These are phyloP conservation scores for Agonopterix heracliana DNA, from an alignment of 2,888 invertebrate genomes.

Conservation along the genomic window DNA sequence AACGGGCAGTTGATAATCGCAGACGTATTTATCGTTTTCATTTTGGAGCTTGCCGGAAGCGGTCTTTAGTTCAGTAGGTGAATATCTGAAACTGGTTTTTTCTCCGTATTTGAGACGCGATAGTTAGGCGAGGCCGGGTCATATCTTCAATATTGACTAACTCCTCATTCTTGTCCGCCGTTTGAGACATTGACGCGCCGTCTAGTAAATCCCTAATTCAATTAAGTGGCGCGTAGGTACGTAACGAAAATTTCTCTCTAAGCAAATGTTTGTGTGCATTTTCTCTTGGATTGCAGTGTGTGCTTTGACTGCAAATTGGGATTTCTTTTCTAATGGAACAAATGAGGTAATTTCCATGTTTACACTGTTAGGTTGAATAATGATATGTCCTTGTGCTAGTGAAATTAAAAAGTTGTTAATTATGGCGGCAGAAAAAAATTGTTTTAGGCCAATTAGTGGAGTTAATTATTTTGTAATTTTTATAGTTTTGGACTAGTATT, in stretches of 20 bases:
- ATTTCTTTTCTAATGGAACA: constrained; percentile 8
- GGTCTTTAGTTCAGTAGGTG: constrained; percentile 61
- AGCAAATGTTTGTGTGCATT: constrained; percentile 30
- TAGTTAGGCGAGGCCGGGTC: constrained; percentile 36
- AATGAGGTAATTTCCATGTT: constrained; percentile 11
- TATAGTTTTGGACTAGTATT: constrained; percentile 15
- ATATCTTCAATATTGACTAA: constrained; percentile 43
- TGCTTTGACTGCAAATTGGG: constrained; percentile 22
- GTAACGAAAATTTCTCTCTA: constrained; percentile 16
- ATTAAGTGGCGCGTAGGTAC: constrained; percentile 35
- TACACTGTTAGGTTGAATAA: not conserved
- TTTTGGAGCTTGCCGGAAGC: constrained; percentile 42
- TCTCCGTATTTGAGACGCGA: constrained; percentile 30
- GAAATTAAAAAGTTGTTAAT: no score
- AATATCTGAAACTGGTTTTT: constrained; percentile 58
- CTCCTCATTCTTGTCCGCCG: constrained; percentile 27
- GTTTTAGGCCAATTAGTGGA: not conserved
- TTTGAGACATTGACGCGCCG: constrained; percentile 1
- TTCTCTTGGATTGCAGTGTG: constrained; percentile 43
- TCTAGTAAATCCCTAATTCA: constrained; percentile 34
- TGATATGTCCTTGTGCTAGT: not conserved
- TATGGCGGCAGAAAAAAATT: not conserved
- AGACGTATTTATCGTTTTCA: not conserved
- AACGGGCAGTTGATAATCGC: not conserved
- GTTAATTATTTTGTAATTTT: constrained; percentile 16